Base-by-base conservation (phyloP, 2,888 invertebrate species). In the Hyles lineata region DNA sequence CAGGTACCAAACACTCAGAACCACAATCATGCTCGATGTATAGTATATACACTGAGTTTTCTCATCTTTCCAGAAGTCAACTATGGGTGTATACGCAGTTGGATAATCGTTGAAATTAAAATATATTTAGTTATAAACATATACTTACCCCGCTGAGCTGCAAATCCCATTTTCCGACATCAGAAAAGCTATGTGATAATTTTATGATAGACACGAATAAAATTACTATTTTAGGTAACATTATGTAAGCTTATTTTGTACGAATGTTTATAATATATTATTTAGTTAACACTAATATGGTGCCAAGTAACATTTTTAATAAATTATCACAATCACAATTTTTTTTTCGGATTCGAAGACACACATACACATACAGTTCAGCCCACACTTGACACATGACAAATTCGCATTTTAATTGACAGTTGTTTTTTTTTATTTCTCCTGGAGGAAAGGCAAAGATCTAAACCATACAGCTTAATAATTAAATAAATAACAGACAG, bases 131-230 rank as follows among this genome's bases (percentile, higher is more conserved):
- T n/a, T 43, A 21, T 0, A 9, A 63, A 43, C 6, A 17, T 21
- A 21, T 67, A 76, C 90, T 90, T 85, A 96, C 96, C 90, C 94
- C 93, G 78, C 92, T 95, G 78, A 96, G 87, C 79, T 95, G 92
- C 82, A 95, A 95, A 88, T 96, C 95, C 96, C 96, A 96, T 94
- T 95, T 96, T 82, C 96, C 96, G 79, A 96, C 95, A 87, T 96
- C 96, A 55, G 96, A 96, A 89, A 96, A 93, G 79, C 94, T 87
- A 78, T 87, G 83, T 75, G 89, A 85, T 80, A 88, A 83, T 85
- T 88, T 87, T 75, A 89, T 78, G 76, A 90, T 75, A 72, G 85
- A 77, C 80, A 90, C 79, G 78, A 89, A 81, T 77, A 91, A 79
- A 78, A 92, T 73, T 81, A 91, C 76, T 81, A 91, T 73, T 74